Evolutionary conservation across 1,140 invertebrate genomes (phyloP).

Genomic region (Scaptodrosophila lebanonensis): DNA sequence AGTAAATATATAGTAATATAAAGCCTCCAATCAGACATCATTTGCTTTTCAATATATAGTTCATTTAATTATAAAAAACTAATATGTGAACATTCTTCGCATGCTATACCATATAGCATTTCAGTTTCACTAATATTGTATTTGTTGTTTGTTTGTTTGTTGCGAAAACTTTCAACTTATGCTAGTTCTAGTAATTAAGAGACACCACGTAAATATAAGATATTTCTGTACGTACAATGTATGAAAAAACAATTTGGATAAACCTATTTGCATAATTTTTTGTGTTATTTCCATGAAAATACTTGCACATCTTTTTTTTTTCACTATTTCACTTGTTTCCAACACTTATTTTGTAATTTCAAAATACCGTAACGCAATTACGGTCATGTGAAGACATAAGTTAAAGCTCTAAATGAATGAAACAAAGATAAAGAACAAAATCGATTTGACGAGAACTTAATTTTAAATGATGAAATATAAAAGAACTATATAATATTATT

Average conservation of each 20-base stretch:
- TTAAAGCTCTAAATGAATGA: constrained; percentile 46
- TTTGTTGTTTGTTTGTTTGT: no score
- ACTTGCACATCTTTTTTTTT: constrained; percentile 55
- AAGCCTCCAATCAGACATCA: no score
- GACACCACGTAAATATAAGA: no score
- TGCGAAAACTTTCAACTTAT: no score
- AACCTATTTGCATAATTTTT: constrained; percentile 35
- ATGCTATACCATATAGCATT: no score
- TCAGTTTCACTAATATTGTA: no score
- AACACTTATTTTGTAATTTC: constrained; percentile 53
- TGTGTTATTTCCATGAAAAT: constrained; percentile 70
- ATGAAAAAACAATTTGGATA: constrained; percentile 6
- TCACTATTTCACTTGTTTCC: constrained; percentile 23
- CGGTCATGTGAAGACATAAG: constrained; percentile 49
- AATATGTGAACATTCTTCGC: no score
- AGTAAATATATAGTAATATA: no score
- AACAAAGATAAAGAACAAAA: constrained; percentile 3
- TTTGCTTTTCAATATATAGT: no score
- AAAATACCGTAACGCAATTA: constrained; percentile 41
- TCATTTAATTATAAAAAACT: no score
- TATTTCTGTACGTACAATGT: no score
- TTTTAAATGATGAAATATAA: constrained; percentile 10
- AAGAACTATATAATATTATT: constrained; percentile 12
- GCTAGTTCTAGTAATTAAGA: no score
- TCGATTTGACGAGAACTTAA: not conserved